Conservation (phyloP, 2,113 vertebrate species). For the Aphelocoma coerulescens region DNA sequence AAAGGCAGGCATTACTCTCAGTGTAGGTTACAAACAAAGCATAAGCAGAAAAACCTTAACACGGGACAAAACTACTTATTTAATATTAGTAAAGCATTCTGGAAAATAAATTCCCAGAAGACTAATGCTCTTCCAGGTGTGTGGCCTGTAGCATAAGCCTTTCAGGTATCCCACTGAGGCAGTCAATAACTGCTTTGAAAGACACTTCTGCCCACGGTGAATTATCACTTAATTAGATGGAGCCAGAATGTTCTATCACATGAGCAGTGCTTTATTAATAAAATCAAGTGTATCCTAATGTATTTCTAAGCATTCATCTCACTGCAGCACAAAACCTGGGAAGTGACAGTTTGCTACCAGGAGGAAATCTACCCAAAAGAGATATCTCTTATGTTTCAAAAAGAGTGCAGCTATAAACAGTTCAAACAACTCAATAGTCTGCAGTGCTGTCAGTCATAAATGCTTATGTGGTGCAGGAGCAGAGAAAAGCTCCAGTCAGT, state of each 20-base stretch:
- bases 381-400: not conserved
- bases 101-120: not conserved
- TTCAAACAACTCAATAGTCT: not conserved
- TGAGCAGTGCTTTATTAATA: constrained; percentile 21
- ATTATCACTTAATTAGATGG: constrained; percentile 40
- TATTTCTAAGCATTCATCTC: constrained; percentile 29
- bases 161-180: not conserved
- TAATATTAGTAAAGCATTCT: not conserved
- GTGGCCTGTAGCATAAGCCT: not conserved
- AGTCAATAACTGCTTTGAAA: constrained; percentile 10
- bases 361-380: not conserved
- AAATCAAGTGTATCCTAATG: not conserved
- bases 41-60: not conserved
- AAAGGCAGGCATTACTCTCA: not conserved
- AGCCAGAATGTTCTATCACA: not conserved
- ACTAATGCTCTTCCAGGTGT: not conserved
- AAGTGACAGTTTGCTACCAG: constrained; percentile 21
- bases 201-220: not conserved
- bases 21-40: not conserved
- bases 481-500: not conserved
- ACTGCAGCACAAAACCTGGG: not conserved
- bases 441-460: constrained; percentile 10
- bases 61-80: not conserved
- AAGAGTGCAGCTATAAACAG: not conserved
- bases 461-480: not conserved